phyloP scores from a whole-genome alignment of 2,888 invertebrate species.

The Melanargia galathea region DNA sequence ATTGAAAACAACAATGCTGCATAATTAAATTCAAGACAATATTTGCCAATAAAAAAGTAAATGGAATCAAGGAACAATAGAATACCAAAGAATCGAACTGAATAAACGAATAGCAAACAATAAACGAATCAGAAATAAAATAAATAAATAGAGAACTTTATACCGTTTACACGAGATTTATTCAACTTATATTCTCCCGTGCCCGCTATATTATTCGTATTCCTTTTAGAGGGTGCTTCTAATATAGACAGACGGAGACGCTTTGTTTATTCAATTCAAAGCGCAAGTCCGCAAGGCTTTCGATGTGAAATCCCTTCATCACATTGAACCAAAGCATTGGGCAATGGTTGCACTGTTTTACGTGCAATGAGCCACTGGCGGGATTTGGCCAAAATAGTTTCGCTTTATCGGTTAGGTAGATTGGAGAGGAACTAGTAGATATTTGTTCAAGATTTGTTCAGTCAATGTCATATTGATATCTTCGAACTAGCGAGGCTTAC shows the following conservation, averaged over 20 bases:
- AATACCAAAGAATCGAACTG: background rate
- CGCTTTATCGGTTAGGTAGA: too few species aligned
- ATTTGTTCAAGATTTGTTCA: too few species aligned
- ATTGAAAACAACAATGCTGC: background rate
- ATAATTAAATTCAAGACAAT: background rate
- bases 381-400: background rate
- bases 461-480: too few species aligned
- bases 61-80: background rate
- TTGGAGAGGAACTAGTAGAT: too few species aligned
- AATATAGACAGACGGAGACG: background rate
- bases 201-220: background rate
- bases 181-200: background rate
- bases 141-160: background rate
- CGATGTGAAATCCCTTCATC: background rate
- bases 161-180: background rate
- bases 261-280: constrained; percentile 1
- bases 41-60: background rate
- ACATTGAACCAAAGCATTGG: background rate
- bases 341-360: background rate
- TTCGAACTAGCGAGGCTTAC: too few species aligned
- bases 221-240: background rate
- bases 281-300: background rate
- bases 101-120: background rate
- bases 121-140: background rate
- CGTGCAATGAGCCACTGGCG: background rate